phyloP scores from a whole-genome alignment of 1,140 invertebrate species.

The Danaus plexippus region DNA sequence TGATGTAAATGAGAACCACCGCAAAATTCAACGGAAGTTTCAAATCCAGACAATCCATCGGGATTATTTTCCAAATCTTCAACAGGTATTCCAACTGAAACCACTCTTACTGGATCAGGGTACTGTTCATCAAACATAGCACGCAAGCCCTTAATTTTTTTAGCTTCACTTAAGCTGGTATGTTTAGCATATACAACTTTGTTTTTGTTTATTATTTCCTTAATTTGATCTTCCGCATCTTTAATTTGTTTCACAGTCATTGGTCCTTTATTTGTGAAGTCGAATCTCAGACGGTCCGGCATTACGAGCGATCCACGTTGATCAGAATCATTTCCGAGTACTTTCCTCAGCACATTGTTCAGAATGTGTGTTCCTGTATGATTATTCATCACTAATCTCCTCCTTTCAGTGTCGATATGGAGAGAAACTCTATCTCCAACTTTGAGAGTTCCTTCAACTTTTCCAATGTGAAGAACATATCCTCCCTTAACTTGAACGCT shows the following conservation, averaged over 20 bases:
- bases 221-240: constrained; percentile 85
- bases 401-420: constrained; percentile 86
- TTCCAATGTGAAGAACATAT: constrained; percentile 95
- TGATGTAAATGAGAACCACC: constrained; percentile 96
- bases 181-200: constrained; percentile 92
- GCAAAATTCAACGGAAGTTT: constrained; percentile 99
- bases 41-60: constrained; percentile 79
- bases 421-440: constrained; percentile 91
- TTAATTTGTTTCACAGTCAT: constrained; percentile 91
- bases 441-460: constrained; percentile 86
- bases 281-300: constrained; percentile 95
- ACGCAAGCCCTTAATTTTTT: constrained; percentile 93
- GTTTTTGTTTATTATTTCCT: constrained; percentile 85
- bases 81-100: constrained; percentile 94
- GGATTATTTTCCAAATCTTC: constrained; percentile 92
- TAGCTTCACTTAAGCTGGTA: constrained; percentile 86
- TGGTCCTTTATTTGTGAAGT: constrained; percentile 96
- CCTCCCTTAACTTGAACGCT: constrained; percentile 97
- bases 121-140: constrained; percentile 99
- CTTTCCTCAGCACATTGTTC: constrained; percentile 93
- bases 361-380: constrained; percentile 98
- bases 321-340: constrained; percentile 92
- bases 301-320: constrained; percentile 99
- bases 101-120: constrained; percentile 97
- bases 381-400: constrained; percentile 96